Evolutionary conservation across 2,888 invertebrate genomes (phyloP), one percentile per base, ranked within the genome.

Genomic region (Hipparchia sbordonii): DNA sequence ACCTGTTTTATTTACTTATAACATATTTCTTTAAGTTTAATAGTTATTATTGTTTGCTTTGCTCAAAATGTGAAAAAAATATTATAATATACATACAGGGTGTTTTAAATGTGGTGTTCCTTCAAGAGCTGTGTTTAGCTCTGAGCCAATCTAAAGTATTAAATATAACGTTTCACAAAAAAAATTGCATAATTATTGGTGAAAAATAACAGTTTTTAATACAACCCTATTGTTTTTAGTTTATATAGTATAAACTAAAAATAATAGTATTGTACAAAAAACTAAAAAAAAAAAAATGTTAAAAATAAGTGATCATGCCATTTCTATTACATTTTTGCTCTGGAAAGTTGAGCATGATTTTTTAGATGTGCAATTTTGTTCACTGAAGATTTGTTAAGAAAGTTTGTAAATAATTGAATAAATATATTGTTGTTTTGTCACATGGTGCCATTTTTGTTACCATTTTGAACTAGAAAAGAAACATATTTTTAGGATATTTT

Each of bases 361-460:
- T 59, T 59, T 59, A 23, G 2, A 13, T 59, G 8, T 33, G 8
- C 33, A 9, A 33, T 33, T 60, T 60, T 60, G 33, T 10, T 33
- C 6, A 39, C 59, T 10, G 5, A 10, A 5, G 59, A 39, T 33
- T 60, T 33, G 33, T 33, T 52, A 33, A n/a, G 6, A 3, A 62
- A 46, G 8, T 45, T 9, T 67, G 67, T 56, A 57, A 54, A 57
- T 67, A 57, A 65, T n/a, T 63, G 5, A 45, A 9, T 45, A 56
- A 60, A 33, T 9, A 45, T 56, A 67, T 66, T 56, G 46, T 56
- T 67, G 51, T 60, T 62, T 67, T 65, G 66, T 79, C 87, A 57
- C 57, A 82, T 90, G 91, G 91, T 91, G 92, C 92, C 92, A 92
- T 92, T 80, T 79, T 76, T 82, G 92, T 92, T 92, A 92, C 92